A percentile compares a stretch with the other conserved stretches of the same genome.
Conservation (phyloP, 2,113 vertebrate genomes). For the Corythaixoides concolor region DNA sequence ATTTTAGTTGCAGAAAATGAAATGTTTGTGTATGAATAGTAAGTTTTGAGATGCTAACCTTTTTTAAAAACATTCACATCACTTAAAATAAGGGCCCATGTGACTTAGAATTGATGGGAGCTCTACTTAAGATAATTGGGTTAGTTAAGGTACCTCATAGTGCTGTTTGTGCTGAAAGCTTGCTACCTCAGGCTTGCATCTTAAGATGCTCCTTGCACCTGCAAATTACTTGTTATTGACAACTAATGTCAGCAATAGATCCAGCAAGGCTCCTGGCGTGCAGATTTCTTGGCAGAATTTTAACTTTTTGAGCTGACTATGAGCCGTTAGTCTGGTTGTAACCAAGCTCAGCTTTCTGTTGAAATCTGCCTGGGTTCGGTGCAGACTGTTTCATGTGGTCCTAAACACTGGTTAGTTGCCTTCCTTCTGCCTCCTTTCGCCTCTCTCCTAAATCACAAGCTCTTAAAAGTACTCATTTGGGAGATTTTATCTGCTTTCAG, state of each 20-base stretch:
- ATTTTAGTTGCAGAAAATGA: not conserved
- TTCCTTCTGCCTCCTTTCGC: not conserved
- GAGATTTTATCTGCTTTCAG: not conserved
- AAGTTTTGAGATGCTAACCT: not conserved
- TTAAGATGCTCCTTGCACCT: not conserved
- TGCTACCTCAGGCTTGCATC: not conserved
- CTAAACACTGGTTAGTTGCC: accelerated
- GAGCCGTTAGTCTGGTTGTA: not conserved
- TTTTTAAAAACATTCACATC: not conserved
- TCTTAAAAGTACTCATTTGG: not conserved
- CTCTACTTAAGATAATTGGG: not conserved
- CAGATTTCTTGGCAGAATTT: not conserved
- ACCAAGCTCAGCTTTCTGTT: not conserved
- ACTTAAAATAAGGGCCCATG: not conserved
- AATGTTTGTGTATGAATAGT: not conserved
- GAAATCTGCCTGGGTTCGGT: not conserved
- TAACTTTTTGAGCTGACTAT: not conserved
- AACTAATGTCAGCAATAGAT: not conserved
- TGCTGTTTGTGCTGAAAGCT: not conserved
- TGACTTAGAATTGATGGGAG: not conserved
- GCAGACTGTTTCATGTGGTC: not conserved
- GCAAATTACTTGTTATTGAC: not conserved
- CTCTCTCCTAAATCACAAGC: not conserved
- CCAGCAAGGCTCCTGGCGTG: not conserved
- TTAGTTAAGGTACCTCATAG: not conserved